Percentiles rank a stretch among this genome's conserved stretches.
Conservation (phyloP, 2,888 invertebrate genomes). For the Euclidia mi region DNA sequence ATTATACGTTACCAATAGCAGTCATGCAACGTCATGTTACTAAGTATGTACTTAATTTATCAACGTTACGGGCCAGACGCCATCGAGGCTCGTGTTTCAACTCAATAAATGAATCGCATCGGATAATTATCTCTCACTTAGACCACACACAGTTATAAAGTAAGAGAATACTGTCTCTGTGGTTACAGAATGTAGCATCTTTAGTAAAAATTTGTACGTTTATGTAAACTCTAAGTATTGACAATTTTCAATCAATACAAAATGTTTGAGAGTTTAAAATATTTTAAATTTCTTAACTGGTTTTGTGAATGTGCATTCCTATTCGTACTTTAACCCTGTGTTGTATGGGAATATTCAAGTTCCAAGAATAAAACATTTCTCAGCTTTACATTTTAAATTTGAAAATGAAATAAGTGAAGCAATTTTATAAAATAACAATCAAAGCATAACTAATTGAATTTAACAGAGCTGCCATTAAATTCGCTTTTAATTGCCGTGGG, state of each 20-base stretch:
- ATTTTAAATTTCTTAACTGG: no score
- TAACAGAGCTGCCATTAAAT: constrained; percentile 37
- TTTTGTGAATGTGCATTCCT: neutral
- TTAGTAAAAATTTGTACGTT: no score
- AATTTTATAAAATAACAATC: constrained; percentile 48
- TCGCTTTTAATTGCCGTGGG: constrained; percentile 21
- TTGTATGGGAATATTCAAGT: constrained; percentile 10
- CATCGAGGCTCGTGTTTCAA: neutral
- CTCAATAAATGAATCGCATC: constrained; percentile 4
- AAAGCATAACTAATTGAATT: constrained; percentile 53
- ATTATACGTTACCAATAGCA: neutral
- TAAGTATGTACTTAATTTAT: constrained; percentile 1
- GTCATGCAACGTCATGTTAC: neutral
- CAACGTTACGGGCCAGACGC: neutral
- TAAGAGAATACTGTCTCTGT: neutral
- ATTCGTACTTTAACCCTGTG: neutral
- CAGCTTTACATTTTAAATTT: constrained; percentile 7
- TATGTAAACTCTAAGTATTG: no score
- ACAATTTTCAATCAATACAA: no score
- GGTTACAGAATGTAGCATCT: no score
- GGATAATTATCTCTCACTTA: constrained; percentile 2
- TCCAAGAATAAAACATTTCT: constrained; percentile 16
- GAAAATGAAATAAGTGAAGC: constrained; percentile 23
- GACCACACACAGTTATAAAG: constrained; percentile 8
- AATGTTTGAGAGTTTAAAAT: neutral